These are phyloP conservation scores for Nasonia longicornis DNA, from an alignment of 1,140 invertebrate genomes.

Conservation along the genomic window DNA sequence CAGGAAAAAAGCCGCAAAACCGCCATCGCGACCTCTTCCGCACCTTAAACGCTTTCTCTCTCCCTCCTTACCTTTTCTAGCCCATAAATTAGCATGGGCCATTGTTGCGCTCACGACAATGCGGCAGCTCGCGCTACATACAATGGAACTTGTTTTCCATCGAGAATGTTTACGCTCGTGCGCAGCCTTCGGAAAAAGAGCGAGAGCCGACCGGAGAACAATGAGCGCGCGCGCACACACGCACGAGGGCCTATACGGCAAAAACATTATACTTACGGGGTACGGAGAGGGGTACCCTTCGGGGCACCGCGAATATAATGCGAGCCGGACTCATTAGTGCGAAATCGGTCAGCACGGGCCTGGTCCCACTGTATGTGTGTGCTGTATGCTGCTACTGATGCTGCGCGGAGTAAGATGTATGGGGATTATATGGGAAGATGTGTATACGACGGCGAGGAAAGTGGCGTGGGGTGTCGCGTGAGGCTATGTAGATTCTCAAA, in stretches of 20 bases:
- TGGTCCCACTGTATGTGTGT: not conserved
- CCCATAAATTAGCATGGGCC: conserved; percentile 42
- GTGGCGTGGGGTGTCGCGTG: no score
- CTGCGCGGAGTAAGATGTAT: not conserved
- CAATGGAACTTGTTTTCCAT: conserved; percentile 46
- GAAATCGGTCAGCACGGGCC: conserved; percentile 30
- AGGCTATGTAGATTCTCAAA: no score
- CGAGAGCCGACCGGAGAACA: conserved; percentile 14
- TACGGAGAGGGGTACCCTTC: conserved; percentile 13
- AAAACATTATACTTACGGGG: not conserved
- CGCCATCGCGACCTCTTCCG: not conserved
- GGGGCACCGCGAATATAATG: conserved; percentile 22
- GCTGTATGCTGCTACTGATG: not conserved
- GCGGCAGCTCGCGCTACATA: conserved; percentile 21
- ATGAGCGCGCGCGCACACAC: conserved; percentile 6
- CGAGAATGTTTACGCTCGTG: conserved; percentile 44
- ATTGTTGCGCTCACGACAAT: conserved; percentile 42
- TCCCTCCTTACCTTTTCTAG: conserved; percentile 26
- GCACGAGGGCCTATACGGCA: not conserved
- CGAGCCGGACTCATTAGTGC: conserved; percentile 31
- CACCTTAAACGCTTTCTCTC: not conserved
- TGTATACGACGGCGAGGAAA: not conserved
- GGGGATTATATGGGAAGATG: not conserved
- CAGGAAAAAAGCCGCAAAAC: not conserved
- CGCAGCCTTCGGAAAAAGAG: conserved; percentile 2